A percentile compares a stretch with the other conserved stretches of the same genome.
Conservation (phyloP, 2,113 vertebrate species). For the Ardeotis arabs region DNA sequence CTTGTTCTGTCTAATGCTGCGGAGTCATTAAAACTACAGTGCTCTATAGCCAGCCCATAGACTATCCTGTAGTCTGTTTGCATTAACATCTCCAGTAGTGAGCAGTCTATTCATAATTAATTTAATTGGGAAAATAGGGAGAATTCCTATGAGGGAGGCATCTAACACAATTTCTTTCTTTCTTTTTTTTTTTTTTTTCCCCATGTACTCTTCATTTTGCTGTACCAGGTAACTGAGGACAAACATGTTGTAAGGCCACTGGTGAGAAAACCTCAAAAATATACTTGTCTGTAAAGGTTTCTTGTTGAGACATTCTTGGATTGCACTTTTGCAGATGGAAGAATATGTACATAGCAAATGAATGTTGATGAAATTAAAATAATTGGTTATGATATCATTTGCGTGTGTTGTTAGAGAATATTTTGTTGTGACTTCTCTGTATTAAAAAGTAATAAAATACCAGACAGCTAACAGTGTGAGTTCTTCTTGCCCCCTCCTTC, state of each 20-base stretch:
- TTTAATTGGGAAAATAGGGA: conserved; percentile 19
- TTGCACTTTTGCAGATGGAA: conserved; percentile 80
- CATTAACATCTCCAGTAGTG: conserved; percentile 6
- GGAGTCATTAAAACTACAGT: background rate
- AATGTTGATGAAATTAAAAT: conserved; percentile 77
- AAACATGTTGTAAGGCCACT: conserved; percentile 36
- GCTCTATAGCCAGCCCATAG: background rate
- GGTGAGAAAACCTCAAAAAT: conserved; percentile 55
- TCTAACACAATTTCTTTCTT: conserved; percentile 18
- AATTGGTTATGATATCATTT: conserved; percentile 75
- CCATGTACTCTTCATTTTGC: conserved; percentile 28
- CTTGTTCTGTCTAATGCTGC: conserved; percentile 7
- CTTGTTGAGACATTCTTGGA: conserved; percentile 70
- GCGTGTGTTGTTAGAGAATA: conserved; percentile 75
- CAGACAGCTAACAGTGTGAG: conserved; percentile 49
- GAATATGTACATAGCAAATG: conserved; percentile 80
- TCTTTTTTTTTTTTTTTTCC: background rate
- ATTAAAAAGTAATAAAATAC: conserved; percentile 81
- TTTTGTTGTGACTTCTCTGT: conserved; percentile 81
- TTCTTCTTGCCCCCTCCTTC: background rate
- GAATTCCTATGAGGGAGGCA: conserved; percentile 21
- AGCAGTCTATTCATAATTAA: background rate
- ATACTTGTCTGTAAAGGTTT: conserved; percentile 63
- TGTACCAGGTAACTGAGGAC: conserved; percentile 59
- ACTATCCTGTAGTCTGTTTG: background rate